Conservation (phyloP, 2,888 invertebrate species). For the Gryllus longicercus region DNA sequence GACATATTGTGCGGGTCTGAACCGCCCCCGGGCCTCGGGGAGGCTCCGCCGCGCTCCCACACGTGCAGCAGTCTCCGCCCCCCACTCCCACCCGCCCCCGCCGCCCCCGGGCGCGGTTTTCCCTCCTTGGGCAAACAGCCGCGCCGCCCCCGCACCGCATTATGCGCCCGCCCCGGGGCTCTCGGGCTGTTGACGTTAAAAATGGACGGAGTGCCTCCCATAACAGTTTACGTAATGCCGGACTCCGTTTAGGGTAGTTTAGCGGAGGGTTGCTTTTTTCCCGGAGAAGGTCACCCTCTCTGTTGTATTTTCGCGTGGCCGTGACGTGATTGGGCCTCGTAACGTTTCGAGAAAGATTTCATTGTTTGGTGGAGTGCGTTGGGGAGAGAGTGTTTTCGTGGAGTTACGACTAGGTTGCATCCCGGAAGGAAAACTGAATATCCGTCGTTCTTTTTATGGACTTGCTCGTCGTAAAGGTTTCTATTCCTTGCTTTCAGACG, state of each 20-base stretch:
- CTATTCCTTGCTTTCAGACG: too few species aligned
- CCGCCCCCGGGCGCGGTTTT: too few species aligned
- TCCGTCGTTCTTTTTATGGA: too few species aligned
- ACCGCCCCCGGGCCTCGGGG: neutral
- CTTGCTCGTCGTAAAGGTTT: too few species aligned
- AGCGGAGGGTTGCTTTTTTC: neutral
- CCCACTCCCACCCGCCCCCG: neutral
- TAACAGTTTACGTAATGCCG: conserved; percentile 6
- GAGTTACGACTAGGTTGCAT: too few species aligned
- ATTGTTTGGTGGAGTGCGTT: too few species aligned
- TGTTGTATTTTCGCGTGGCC: neutral
- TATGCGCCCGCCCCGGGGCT: neutral
- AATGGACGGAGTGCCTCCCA: conserved; percentile 1
- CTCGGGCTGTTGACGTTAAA: neutral
- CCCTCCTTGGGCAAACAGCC: too few species aligned
- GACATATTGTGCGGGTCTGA: conserved; percentile 4
- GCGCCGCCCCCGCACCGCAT: neutral
- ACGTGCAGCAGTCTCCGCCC: neutral
- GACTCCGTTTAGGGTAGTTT: conserved; percentile 9
- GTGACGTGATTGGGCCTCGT: neutral
- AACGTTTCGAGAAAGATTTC: neutral
- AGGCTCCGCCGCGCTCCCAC: too few species aligned
- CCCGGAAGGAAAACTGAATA: too few species aligned
- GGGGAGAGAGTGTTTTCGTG: too few species aligned
- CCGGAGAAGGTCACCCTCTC: neutral